Percentiles rank a stretch among this genome's conserved stretches.
Conservation (phyloP, 2,888 invertebrate species). For the Mythimna ferrago region DNA sequence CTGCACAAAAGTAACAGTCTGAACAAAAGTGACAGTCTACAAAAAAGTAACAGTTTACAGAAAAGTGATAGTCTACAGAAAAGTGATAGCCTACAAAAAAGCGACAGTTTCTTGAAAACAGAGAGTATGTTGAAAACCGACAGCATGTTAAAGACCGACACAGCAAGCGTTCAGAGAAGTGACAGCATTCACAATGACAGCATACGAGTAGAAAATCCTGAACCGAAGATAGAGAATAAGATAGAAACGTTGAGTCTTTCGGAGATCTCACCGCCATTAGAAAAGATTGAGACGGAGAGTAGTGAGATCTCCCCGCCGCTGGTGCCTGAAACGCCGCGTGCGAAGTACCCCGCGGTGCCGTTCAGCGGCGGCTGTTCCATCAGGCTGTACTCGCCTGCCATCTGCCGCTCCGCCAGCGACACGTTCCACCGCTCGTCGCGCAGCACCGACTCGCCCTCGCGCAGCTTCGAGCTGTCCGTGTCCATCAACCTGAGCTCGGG, state of each 20-base stretch:
- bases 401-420: constrained; percentile 87
- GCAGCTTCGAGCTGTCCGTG: constrained; percentile 74
- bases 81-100: constrained; percentile 34
- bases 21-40: constrained; percentile 28
- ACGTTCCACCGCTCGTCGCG: constrained; percentile 78
- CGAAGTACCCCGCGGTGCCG: constrained; percentile 53
- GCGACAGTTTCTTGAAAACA: constrained; percentile 35
- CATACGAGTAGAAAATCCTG: constrained; percentile 50
- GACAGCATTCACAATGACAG: constrained; percentile 58
- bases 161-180: constrained; percentile 48
- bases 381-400: constrained; percentile 82
- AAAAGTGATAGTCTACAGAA: constrained; percentile 40
- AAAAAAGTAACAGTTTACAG: constrained; percentile 31
- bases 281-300: constrained; percentile 66
- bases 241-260: constrained; percentile 77
- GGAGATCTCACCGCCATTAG: constrained; percentile 79
- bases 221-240: constrained; percentile 68
- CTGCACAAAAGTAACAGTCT: constrained; percentile 23
- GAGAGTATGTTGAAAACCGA: constrained; percentile 42
- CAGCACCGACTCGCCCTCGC: constrained; percentile 74
- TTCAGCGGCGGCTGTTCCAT: constrained; percentile 73
- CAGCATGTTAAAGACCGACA: constrained; percentile 34
- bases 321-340: constrained; percentile 74
- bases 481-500: constrained; percentile 77
- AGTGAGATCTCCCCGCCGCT: constrained; percentile 79